Conservation (phyloP, 2,113 vertebrate species). For the Sinosuthora webbiana region DNA sequence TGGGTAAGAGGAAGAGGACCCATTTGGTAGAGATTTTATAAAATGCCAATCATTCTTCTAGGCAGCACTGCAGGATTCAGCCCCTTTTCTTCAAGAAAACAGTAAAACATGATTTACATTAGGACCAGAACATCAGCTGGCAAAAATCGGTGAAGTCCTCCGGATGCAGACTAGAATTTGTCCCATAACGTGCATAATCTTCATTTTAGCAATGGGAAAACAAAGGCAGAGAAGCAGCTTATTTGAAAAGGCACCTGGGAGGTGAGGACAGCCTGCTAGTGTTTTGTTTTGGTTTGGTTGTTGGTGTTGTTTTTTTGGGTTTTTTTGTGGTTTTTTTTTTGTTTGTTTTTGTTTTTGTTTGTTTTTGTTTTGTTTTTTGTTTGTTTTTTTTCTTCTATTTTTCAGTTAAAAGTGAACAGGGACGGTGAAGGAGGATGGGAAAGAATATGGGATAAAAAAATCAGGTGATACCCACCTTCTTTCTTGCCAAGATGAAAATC, state of each 20-base stretch:
- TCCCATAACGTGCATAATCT: background rate
- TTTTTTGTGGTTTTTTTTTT: too few species aligned
- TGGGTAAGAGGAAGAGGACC: background rate
- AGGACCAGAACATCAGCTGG: background rate
- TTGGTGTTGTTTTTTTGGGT: background rate
- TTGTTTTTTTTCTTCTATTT: background rate
- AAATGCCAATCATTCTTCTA: background rate
- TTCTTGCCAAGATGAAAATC: background rate
- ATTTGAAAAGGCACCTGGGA: background rate
- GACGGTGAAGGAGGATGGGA: background rate
- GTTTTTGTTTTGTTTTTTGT: background rate
- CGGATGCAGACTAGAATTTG: background rate
- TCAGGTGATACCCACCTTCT: background rate
- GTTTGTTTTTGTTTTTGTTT: too few species aligned
- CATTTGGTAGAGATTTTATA: background rate
- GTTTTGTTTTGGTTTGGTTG: background rate
- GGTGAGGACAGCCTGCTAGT: background rate
- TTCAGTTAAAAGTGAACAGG: background rate
- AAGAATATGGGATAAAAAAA: background rate
- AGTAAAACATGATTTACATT: accelerated
- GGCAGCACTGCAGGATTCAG: background rate
- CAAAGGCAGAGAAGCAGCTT: background rate
- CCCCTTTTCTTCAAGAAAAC: background rate
- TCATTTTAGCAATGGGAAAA: background rate
- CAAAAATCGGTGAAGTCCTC: background rate